A percentile compares a stretch with the other conserved stretches of the same genome.
Evolutionary conservation across 2,888 invertebrate genomes (phyloP).

Genomic region (Rotaria sp.): DNA sequence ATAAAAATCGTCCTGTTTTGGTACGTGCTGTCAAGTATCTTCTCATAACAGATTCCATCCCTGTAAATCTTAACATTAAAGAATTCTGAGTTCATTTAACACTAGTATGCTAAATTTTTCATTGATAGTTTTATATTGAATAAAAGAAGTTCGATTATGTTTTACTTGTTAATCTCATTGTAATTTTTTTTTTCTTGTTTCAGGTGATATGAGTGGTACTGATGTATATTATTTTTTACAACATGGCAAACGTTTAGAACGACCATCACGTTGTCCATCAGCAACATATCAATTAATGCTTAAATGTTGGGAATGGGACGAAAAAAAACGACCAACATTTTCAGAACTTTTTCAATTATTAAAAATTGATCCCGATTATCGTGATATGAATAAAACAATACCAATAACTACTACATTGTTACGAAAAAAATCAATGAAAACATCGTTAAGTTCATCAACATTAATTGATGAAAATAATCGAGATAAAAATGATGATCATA

Average conservation of each 20-base stretch:
- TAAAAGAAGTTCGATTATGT: no score
- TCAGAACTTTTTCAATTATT: constrained; percentile 35
- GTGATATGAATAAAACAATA: not conserved
- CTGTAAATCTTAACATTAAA: no score
- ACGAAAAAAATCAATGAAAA: not conserved
- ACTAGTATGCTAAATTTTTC: no score
- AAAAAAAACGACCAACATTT: constrained; percentile 39
- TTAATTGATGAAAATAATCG: not conserved
- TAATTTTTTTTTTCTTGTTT: not conserved
- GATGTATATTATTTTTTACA: constrained; percentile 38
- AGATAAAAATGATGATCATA: not conserved
- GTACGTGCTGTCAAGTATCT: no score
- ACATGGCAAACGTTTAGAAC: constrained; percentile 32
- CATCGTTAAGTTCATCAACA: not conserved
- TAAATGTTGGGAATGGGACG: constrained; percentile 39
- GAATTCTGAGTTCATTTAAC: no score
- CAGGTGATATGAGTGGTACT: constrained; percentile 37
- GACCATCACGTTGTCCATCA: constrained; percentile 35
- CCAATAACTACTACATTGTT: not conserved
- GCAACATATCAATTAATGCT: constrained; percentile 39
- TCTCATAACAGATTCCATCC: no score
- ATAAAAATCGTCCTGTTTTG: no score
- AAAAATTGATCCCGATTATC: constrained; percentile 37
- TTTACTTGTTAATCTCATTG: no score
- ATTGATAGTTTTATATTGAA: no score